Conservation (phyloP, 2,888 invertebrate genomes). For the Dasysyrphus tricinctus region DNA sequence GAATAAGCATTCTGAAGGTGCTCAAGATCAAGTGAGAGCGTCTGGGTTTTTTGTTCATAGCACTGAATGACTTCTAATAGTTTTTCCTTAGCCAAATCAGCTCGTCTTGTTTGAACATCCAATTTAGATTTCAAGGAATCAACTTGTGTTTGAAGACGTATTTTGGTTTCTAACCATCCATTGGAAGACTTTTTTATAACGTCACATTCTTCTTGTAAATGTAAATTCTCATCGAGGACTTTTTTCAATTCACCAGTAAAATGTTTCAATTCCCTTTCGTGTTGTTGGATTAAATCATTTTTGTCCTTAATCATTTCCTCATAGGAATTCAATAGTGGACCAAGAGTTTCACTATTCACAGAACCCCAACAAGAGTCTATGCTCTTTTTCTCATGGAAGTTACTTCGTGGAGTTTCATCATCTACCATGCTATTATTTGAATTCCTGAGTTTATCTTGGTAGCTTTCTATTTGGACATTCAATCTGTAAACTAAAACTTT, state of each 20-base stretch:
- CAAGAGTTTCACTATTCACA: constrained; percentile 82
- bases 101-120: constrained; percentile 85
- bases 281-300: constrained; percentile 88
- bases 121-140: constrained; percentile 82
- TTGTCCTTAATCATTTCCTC: constrained; percentile 91
- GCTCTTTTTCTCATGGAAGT: constrained; percentile 10
- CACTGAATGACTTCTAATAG: constrained; percentile 89
- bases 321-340: constrained; percentile 90
- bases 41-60: constrained; percentile 89
- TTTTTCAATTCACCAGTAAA: constrained; percentile 90
- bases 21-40: constrained; percentile 81
- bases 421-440: constrained; percentile 42
- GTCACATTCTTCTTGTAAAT: constrained; percentile 85
- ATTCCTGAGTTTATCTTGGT: constrained; percentile 88
- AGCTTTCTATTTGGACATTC: constrained; percentile 90
- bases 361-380: constrained; percentile 74
- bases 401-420: constrained; percentile 76
- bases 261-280: constrained; percentile 88
- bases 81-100: constrained; percentile 89
- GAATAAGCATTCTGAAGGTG: constrained; percentile 82
- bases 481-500: constrained; percentile 91
- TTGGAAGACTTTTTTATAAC: constrained; percentile 84
- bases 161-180: constrained; percentile 83
- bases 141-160: constrained; percentile 81
- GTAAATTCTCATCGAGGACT: constrained; percentile 89